Percentiles rank a stretch among this genome's conserved stretches.
Conservation (phyloP, 2,797 vertebrate species). For the Paedocypris micromegethes region DNA sequence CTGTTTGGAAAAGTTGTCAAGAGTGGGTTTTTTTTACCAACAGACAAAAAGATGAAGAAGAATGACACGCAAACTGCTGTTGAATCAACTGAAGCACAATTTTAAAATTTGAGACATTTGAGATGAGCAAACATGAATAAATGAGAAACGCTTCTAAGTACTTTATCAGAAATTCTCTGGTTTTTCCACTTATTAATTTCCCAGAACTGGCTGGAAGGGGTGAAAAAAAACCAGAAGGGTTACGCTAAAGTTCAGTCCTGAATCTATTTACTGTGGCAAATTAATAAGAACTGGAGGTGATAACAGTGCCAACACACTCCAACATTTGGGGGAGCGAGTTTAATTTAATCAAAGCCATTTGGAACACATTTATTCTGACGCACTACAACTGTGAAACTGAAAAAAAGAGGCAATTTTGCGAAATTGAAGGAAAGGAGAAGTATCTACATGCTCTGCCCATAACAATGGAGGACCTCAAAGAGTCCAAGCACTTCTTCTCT, state of each 20-base stretch:
- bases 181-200: conserved; percentile 60
- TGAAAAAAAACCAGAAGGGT: conserved; percentile 57
- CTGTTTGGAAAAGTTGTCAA: too few species aligned
- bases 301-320: conserved; percentile 49
- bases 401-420: conserved; percentile 7
- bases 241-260: conserved; percentile 58
- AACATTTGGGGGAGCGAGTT: conserved; percentile 58
- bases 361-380: conserved; percentile 47
- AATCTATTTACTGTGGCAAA: conserved; percentile 62
- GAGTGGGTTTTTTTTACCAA: too few species aligned
- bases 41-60: too few species aligned
- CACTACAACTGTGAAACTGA: conserved; percentile 42
- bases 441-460: conserved; percentile 22
- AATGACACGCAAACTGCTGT: too few species aligned
- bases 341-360: conserved; percentile 57
- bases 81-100: too few species aligned
- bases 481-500: too few species aligned
- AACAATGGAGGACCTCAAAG: too few species aligned
- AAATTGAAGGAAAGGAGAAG: conserved; percentile 16
- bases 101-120: conserved; percentile 9
- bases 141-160: conserved; percentile 39
- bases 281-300: conserved; percentile 63
- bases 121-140: conserved; percentile 10
- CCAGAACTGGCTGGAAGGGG: conserved; percentile 49
- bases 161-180: conserved; percentile 32